These are phyloP conservation scores for Pogonophryne albipinna DNA, from an alignment of 2,797 vertebrate genomes.

Conservation along the genomic window DNA sequence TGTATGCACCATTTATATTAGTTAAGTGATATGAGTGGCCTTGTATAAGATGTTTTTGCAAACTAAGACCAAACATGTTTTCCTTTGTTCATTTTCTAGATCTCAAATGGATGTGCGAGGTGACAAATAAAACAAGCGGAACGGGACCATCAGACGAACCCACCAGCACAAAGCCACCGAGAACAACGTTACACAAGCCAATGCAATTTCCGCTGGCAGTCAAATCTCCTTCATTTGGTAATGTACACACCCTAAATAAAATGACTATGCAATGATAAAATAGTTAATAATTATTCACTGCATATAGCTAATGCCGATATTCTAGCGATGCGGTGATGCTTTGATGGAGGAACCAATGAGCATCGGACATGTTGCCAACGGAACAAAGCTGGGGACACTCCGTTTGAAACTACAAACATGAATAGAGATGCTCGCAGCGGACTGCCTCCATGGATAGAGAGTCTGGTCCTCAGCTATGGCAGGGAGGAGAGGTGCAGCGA, in stretches of 20 bases:
- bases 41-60: rapidly evolving
- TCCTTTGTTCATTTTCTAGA: rapidly evolving
- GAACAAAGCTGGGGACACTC: background rate
- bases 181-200: background rate
- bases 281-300: background rate
- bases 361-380: background rate
- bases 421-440: background rate
- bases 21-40: rapidly evolving
- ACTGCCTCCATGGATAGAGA: constrained; percentile 73
- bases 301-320: background rate
- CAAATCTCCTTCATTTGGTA: no score
- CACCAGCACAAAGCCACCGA: rapidly evolving
- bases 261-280: rapidly evolving
- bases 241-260: background rate
- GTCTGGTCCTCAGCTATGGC: constrained; percentile 56
- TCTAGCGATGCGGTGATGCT: background rate
- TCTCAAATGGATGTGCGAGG: rapidly evolving
- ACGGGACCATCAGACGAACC: background rate
- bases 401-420: constrained; percentile 47
- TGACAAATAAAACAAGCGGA: constrained; percentile 5
- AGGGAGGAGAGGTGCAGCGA: background rate
- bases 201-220: constrained; percentile 14
- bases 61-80: rapidly evolving
- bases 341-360: constrained; percentile 22
- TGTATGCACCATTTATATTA: rapidly evolving